Evolutionary conservation across 2,797 vertebrate species (phyloP).

Genomic region (Percopsis omiscomaycus): DNA sequence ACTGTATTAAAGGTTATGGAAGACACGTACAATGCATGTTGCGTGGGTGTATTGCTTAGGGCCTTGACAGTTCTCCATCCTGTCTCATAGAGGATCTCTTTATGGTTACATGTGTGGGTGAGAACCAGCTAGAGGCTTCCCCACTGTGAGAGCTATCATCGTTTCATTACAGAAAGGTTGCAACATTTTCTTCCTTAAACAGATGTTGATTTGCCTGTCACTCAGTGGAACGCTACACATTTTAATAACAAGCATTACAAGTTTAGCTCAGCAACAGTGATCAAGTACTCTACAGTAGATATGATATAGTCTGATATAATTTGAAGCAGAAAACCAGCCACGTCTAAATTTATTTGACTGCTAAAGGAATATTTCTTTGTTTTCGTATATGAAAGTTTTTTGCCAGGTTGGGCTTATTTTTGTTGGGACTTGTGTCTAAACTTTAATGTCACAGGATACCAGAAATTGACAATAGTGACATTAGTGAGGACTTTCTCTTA

Average conservation of each 20-base stretch:
- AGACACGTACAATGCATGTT: constrained; percentile 1
- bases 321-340: background rate
- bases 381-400: too few relatives aligned
- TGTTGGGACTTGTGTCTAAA: too few relatives aligned
- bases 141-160: background rate
- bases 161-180: background rate
- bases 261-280: background rate
- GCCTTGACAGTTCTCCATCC: constrained; percentile 59
- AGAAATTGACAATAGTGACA: too few relatives aligned
- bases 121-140: constrained; percentile 27
- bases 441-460: too few relatives aligned
- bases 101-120: constrained; percentile 16
- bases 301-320: background rate
- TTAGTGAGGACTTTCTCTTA: too few relatives aligned
- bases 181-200: too few relatives aligned
- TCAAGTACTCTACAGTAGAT: background rate
- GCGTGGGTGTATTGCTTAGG: constrained; percentile 48
- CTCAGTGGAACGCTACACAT: background rate
- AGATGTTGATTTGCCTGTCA: constrained; percentile 5
- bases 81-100: constrained; percentile 51
- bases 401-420: too few relatives aligned
- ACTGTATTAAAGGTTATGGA: too few relatives aligned
- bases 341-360: too few relatives aligned
- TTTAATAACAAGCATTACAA: background rate
- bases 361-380: too few relatives aligned